Percentiles rank a stretch among this genome's conserved stretches.
These are phyloP conservation scores for Taxidea taxus DNA, from an alignment of 2,113 vertebrate species.

Conservation along the genomic window DNA sequence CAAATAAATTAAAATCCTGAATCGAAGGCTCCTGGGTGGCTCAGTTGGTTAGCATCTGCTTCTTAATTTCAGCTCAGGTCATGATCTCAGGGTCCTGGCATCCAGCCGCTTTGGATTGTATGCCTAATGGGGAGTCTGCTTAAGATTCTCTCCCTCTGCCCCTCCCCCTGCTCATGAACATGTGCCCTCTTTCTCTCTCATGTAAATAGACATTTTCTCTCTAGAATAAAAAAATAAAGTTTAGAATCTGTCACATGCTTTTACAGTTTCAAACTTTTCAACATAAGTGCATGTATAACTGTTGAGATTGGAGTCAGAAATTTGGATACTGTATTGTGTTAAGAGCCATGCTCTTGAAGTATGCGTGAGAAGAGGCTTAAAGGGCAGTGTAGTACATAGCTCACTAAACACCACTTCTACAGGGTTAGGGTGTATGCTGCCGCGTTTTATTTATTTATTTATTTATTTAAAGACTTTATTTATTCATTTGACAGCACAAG, in stretches of 20 bases:
- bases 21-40: no score
- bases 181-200: neutral
- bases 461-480: no score
- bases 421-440: neutral
- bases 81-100: no score
- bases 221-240: neutral
- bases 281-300: neutral
- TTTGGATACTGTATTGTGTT: neutral
- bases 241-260: neutral
- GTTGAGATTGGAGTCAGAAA: neutral
- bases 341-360: neutral
- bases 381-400: neutral
- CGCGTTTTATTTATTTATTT: neutral
- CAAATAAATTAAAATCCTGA: neutral
- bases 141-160: neutral
- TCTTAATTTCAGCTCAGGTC: no score
- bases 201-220: neutral
- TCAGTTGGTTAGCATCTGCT: no score
- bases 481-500: no score
- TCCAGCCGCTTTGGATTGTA: no score
- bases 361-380: neutral
- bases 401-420: neutral
- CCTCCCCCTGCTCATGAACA: neutral
- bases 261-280: neutral
- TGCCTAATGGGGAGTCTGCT: no score